Evolutionary conservation across 2,888 invertebrate genomes (phyloP).

Genomic region (Cataglyphis albicans): DNA sequence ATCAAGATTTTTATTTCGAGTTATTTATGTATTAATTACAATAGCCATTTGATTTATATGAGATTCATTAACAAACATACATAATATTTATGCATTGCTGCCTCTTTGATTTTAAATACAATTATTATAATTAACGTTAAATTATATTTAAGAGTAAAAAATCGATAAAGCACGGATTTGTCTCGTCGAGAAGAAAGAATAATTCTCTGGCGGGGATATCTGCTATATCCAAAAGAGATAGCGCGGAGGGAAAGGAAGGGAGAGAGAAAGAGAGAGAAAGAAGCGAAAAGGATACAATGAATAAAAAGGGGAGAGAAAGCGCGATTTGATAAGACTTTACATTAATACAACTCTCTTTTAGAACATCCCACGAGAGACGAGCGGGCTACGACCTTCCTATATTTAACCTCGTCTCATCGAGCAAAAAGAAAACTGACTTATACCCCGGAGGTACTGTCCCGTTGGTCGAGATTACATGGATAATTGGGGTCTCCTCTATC

Average conservation of each 20-base stretch:
- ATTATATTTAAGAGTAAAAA: conserved; percentile 46
- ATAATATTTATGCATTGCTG: background rate
- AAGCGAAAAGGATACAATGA: conserved; percentile 6
- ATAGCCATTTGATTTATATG: background rate
- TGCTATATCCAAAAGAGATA: conserved; percentile 1
- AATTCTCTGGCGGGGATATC: conserved; percentile 34
- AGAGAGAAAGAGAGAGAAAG: background rate
- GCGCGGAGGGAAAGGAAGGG: background rate
- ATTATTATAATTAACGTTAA: conserved; percentile 59
- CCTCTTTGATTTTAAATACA: conserved; percentile 31
- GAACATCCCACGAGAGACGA: conserved; percentile 68
- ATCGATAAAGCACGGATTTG: conserved; percentile 46
- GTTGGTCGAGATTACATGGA: conserved; percentile 74
- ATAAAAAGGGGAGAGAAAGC: conserved; percentile 25
- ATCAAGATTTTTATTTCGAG: background rate
- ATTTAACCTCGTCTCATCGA: conserved; percentile 68
- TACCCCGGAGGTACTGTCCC: conserved; percentile 67
- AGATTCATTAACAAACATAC: background rate
- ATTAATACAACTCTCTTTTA: conserved; percentile 69
- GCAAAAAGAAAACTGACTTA: conserved; percentile 66
- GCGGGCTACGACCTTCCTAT: conserved; percentile 58
- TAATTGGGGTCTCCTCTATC: conserved; percentile 78
- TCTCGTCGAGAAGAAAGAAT: conserved; percentile 37
- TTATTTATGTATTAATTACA: background rate
- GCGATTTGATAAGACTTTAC: conserved; percentile 69